Conservation (phyloP, 2,113 vertebrate species). For the Theristicus caerulescens region DNA sequence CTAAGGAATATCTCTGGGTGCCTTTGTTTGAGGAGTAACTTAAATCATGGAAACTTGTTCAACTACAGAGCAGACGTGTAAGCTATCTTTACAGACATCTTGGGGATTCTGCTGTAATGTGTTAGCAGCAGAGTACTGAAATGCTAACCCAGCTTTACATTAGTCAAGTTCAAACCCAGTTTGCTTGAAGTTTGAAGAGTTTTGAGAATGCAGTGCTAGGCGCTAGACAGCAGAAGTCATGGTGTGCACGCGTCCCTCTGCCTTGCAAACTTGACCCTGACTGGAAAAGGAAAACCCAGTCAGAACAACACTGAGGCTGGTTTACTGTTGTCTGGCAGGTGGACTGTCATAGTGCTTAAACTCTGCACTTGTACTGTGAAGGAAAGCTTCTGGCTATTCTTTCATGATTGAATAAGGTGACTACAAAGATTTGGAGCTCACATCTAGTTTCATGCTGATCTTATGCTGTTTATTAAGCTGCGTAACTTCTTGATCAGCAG, state of each 20-base stretch:
- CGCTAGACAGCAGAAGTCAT: neutral
- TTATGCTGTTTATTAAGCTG: neutral
- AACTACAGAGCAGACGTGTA: neutral
- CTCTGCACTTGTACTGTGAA: neutral
- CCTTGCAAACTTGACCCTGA: neutral
- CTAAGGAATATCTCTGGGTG: neutral
- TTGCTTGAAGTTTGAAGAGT: neutral
- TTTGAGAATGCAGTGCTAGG: neutral
- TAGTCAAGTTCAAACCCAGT: neutral
- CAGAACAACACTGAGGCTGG: neutral
- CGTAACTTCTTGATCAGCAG: neutral
- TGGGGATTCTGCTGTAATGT: neutral
- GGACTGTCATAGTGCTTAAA: neutral
- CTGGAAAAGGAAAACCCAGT: neutral
- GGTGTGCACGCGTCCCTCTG: neutral
- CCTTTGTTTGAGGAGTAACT: neutral
- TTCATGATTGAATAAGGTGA: neutral
- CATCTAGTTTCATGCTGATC: neutral
- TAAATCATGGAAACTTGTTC: neutral
- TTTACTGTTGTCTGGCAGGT: neutral
- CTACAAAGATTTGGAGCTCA: neutral
- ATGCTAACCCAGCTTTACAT: neutral
- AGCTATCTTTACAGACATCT: neutral
- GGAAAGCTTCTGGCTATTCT: neutral
- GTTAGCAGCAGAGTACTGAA: neutral